These are phyloP conservation scores for Triplophysa siluroides DNA, from an alignment of 2,113 vertebrate genomes.

Conservation along the genomic window DNA sequence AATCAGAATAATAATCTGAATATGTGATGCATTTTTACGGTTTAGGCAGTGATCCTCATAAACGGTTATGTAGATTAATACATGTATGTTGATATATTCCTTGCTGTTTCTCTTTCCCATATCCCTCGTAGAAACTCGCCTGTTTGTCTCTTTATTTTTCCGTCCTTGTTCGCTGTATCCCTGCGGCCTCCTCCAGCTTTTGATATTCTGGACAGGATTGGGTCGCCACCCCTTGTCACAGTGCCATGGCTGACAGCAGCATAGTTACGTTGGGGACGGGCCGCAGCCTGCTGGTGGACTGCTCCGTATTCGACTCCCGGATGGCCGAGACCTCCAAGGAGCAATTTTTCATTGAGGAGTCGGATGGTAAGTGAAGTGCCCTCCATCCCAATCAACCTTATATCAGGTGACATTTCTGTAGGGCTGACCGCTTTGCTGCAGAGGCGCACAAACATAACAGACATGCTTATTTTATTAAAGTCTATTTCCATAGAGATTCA, in stretches of 20 bases:
- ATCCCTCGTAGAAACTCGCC: not conserved
- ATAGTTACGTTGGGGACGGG: slow-evolving; percentile 72
- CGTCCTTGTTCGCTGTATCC: slow-evolving; percentile 3
- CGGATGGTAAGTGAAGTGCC: slow-evolving; percentile 77
- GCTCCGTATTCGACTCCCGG: slow-evolving; percentile 88
- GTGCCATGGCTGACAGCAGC: slow-evolving; percentile 86
- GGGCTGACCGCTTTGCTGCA: not conserved
- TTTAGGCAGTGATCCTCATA: not conserved
- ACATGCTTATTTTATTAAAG: not conserved
- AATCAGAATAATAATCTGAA: not conserved
- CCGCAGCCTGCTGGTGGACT: slow-evolving; percentile 85
- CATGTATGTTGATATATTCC: not conserved
- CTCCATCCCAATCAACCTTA: not conserved
- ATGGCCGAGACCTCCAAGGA: slow-evolving; percentile 85
- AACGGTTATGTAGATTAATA: not conserved
- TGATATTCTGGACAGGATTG: slow-evolving; percentile 62
- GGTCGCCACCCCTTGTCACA: slow-evolving; percentile 51
- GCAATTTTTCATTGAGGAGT: slow-evolving; percentile 71
- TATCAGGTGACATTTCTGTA: slow-evolving; percentile 1
- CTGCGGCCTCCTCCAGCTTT: slow-evolving; percentile 41
- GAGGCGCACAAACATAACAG: slow-evolving; percentile 6
- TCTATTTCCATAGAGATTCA: slow-evolving; percentile 28
- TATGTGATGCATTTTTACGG: no score
- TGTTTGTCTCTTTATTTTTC: slow-evolving; percentile 6
- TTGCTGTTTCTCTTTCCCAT: not conserved